These are phyloP conservation scores for Chaitophorus viminalis DNA, from an alignment of 2,888 invertebrate genomes.

Conservation along the genomic window DNA sequence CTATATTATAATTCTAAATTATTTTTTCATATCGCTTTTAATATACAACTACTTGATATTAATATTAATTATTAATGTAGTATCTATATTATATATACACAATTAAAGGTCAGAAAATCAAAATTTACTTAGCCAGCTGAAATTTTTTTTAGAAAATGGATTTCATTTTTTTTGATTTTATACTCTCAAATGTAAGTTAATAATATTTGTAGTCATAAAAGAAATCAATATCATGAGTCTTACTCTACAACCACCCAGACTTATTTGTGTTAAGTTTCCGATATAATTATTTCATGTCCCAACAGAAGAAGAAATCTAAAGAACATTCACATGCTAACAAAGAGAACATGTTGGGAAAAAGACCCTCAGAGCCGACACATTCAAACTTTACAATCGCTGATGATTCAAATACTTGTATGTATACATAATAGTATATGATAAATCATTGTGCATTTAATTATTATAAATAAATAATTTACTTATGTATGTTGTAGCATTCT, in stretches of 20 bases:
- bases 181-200: too few species aligned
- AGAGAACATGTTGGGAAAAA: constrained; percentile 80
- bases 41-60: too few species aligned
- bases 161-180: too few species aligned
- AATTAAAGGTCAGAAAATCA: too few species aligned
- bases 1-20: too few species aligned
- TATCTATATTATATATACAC: too few species aligned
- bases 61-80: too few species aligned
- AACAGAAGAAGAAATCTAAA: constrained; percentile 75
- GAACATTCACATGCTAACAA: constrained; percentile 73
- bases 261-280: not conserved
- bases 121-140: too few species aligned
- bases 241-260: not conserved
- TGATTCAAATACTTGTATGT: constrained; percentile 90
- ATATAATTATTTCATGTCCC: not conserved
- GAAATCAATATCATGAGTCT: too few species aligned
- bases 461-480: not conserved
- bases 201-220: too few species aligned
- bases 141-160: too few species aligned
- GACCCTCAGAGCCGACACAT: constrained; percentile 77
- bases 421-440: not conserved
- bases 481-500: constrained; percentile 75
- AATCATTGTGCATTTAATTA: not conserved
- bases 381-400: constrained; percentile 88
- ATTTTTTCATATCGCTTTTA: too few species aligned